Evolutionary conservation across 1,140 invertebrate species (phyloP).

Genomic region (Episyrphus balteatus): DNA sequence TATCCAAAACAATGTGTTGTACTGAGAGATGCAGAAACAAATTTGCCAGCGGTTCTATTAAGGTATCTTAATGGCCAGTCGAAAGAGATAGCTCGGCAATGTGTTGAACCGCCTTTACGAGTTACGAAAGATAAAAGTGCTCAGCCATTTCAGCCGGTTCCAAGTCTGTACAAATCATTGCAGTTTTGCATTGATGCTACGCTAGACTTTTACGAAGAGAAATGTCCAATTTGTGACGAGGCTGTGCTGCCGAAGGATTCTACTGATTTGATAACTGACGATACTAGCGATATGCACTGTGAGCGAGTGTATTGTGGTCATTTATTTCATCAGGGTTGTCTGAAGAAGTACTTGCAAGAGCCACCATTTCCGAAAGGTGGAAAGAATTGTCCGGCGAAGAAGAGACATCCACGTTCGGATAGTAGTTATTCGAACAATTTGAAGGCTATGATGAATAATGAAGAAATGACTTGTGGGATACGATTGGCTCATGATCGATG

Average conservation of each 20-base stretch:
- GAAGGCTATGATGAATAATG: slow-evolving; percentile 1
- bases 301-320: slow-evolving; percentile 68
- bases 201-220: slow-evolving; percentile 47
- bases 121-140: slow-evolving; percentile 30
- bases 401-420: slow-evolving; percentile 30
- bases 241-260: slow-evolving; percentile 50
- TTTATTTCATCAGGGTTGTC: slow-evolving; percentile 59
- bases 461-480: slow-evolving; percentile 40
- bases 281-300: slow-evolving; percentile 47
- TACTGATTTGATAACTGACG: slow-evolving; percentile 43
- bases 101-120: slow-evolving; percentile 56
- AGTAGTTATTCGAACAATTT: slow-evolving; percentile 11
- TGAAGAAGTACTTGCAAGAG: slow-evolving; percentile 60
- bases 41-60: slow-evolving; percentile 52
- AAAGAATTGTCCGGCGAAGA: slow-evolving; percentile 37
- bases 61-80: slow-evolving; percentile 53
- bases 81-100: slow-evolving; percentile 55
- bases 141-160: slow-evolving; percentile 45
- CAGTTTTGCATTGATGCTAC: slow-evolving; percentile 53
- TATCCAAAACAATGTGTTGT: slow-evolving; percentile 49
- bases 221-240: slow-evolving; percentile 52
- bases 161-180: slow-evolving; percentile 48
- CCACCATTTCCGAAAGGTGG: slow-evolving; percentile 59
- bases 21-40: slow-evolving; percentile 50
- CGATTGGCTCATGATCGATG: slow-evolving; percentile 66